Conservation (phyloP, 35 echinoderm and acorn worm species). For the Holothuria glaberrima region DNA sequence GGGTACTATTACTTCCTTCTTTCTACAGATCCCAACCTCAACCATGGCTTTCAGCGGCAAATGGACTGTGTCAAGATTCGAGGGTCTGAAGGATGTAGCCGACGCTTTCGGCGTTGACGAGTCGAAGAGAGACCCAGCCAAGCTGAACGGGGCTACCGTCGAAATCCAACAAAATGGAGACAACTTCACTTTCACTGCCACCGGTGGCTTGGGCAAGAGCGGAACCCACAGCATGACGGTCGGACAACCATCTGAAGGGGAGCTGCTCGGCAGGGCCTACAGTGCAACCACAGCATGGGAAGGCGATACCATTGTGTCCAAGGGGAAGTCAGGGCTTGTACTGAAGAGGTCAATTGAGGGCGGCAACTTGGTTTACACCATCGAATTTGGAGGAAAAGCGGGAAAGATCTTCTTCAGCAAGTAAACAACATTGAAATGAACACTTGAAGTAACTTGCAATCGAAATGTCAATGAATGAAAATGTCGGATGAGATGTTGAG, state of each 20-base stretch:
- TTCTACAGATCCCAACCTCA: neutral
- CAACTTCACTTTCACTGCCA: constrained; percentile 60
- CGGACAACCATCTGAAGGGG: too few relatives aligned
- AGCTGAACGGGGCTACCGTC: constrained; percentile 26
- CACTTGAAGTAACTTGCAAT: too few relatives aligned
- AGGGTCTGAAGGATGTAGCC: constrained; percentile 56
- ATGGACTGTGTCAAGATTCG: too few relatives aligned
- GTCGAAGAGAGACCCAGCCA: constrained; percentile 41
- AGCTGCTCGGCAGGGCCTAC: too few relatives aligned
- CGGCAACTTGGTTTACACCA: constrained; percentile 30
- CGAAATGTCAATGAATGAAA: too few relatives aligned
- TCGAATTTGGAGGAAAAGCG: constrained; percentile 20
- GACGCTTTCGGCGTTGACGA: constrained; percentile 52
- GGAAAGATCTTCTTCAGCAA: constrained; percentile 46
- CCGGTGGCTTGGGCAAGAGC: constrained; percentile 57
- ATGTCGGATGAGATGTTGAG: too few relatives aligned
- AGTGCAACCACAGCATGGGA: too few relatives aligned
- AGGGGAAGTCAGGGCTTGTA: too few relatives aligned
- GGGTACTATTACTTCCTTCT: too few relatives aligned
- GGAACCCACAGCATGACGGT: constrained; percentile 39
- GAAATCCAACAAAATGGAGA: constrained; percentile 76
- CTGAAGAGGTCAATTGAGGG: too few relatives aligned
- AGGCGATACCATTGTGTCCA: too few relatives aligned
- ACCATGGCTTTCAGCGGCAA: constrained; percentile 58
- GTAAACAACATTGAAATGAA: neutral